Base-by-base conservation (phyloP, 2,797 vertebrate species). In the Chelonia mydas region DNA sequence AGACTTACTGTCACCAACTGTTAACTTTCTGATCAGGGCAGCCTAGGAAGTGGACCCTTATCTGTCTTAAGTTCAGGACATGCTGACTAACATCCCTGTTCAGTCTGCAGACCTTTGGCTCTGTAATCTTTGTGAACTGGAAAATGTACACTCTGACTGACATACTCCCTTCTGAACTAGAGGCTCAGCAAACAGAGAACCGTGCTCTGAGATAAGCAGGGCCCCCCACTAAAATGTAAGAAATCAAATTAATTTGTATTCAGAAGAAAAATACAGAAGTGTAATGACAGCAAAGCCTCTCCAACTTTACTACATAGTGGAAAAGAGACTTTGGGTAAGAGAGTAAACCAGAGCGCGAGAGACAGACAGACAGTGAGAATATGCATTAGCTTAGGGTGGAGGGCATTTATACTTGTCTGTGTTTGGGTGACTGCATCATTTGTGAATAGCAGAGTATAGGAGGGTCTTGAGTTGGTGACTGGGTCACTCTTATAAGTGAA, bases 11-110 rank as follows among this genome's bases (percentile, higher is more conserved):
- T 98, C 97, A 98, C 96, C 97, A 95, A 84, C 45, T 27, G 88
- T 95, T 95, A 98, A 97, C 96, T 97, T 94, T 94, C 88, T 41
- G 95, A 97, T 97, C 94, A 96, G 97, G 93, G 94, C 97, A 93
- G 93, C 88, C 81, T 80, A 87, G 97, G 97, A 98, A 98, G 96
- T 1, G 65, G 91, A 84, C 86, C 86, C 95, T 98, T 97, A 98
- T 97, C 97, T 96, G 85, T 93, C 82, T 25, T 45, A 90, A 86
- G 97, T 87, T 97, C 96, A 96, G 96, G 98, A 98, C 91, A 83
- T 84, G 96, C 49, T 97, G 97, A 97, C 57, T 95, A 96, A 97
- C 74, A 91, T 68, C 95, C 95, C 93, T 78, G 68, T 68, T 89
- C 91, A 97, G 93, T 12, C 81, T 28, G 86, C 82, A 88, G 96